phyloP scores from a whole-genome alignment of 2,888 invertebrate species.

The Scaeva pyrastri region DNA sequence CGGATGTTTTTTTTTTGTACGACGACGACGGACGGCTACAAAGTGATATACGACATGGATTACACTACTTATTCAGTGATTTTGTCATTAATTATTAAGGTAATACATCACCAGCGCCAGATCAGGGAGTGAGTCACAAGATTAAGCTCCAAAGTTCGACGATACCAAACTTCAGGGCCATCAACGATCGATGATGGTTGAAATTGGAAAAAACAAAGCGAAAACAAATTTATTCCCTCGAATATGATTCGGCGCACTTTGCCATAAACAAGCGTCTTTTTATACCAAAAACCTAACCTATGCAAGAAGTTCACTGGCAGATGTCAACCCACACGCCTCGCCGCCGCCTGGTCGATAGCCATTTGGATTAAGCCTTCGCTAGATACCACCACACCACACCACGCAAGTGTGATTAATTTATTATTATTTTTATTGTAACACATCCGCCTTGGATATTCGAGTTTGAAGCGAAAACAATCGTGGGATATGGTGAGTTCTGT shows the following conservation, averaged over 20 bases:
- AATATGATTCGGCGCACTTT: background rate
- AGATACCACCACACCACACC: conserved; percentile 25
- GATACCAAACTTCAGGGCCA: conserved; percentile 53
- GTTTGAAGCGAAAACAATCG: conserved; percentile 14
- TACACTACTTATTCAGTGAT: conserved; percentile 6
- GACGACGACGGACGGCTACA: background rate
- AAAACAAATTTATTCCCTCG: conserved; percentile 31
- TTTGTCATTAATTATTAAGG: conserved; percentile 43
- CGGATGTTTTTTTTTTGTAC: background rate
- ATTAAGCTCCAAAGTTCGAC: conserved; percentile 49
- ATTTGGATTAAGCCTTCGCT: conserved; percentile 24
- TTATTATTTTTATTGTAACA: conserved; percentile 68
- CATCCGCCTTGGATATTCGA: conserved; percentile 66
- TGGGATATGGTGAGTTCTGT: background rate
- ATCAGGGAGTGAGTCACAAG: conserved; percentile 33
- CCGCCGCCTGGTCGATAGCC: conserved; percentile 20
- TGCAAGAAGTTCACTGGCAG: conserved; percentile 59
- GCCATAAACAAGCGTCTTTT: background rate
- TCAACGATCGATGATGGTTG: no score
- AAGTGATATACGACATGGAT: background rate
- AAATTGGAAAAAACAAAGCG: conserved; percentile 37
- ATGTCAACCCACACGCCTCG: conserved; percentile 48
- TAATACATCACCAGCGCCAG: conserved; percentile 5
- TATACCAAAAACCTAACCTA: conserved; percentile 4
- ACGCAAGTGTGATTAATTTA: conserved; percentile 73